Percentiles rank a stretch among this genome's conserved stretches.
These are phyloP conservation scores for Thymelicus sylvestris DNA, from an alignment of 2,888 invertebrate genomes.

Conservation along the genomic window DNA sequence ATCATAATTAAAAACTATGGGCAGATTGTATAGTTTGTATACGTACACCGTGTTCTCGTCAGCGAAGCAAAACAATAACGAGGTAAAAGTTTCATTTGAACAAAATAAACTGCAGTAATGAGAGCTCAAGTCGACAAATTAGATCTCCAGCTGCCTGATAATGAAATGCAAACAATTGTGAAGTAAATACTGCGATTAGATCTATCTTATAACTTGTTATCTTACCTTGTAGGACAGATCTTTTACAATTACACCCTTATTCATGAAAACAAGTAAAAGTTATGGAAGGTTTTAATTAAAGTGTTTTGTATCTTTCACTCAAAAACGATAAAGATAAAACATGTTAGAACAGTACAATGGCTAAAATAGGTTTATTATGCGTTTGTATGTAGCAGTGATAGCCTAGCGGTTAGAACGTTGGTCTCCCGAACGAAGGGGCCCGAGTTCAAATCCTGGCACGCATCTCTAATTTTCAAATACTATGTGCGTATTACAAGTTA, in stretches of 20 bases:
- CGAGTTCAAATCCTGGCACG: no score
- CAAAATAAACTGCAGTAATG: slow-evolving; percentile 54
- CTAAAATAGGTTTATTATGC: no score
- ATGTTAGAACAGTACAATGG: no score
- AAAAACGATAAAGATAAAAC: no score
- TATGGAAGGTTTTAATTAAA: no score
- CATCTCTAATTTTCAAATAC: no score
- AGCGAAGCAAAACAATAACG: slow-evolving; percentile 31
- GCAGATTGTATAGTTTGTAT: neutral
- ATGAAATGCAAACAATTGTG: slow-evolving; percentile 74
- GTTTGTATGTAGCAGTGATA: no score
- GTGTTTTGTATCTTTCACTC: no score
- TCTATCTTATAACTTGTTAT: slow-evolving; percentile 19
- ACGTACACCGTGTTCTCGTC: slow-evolving; percentile 13
- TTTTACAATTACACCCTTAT: neutral
- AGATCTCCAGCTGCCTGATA: slow-evolving; percentile 69
- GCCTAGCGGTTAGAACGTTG: no score
- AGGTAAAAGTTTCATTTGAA: slow-evolving; percentile 45
- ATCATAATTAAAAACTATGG: slow-evolving; percentile 26
- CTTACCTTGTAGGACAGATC: slow-evolving; percentile 11
- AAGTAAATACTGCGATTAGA: slow-evolving; percentile 49
- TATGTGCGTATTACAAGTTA: no score
- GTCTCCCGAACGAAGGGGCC: no score
- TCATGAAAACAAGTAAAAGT: no score
- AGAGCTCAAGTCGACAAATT: slow-evolving; percentile 63